Conservation (phyloP, 2,113 vertebrate genomes). For the Elgaria multicarinata region DNA sequence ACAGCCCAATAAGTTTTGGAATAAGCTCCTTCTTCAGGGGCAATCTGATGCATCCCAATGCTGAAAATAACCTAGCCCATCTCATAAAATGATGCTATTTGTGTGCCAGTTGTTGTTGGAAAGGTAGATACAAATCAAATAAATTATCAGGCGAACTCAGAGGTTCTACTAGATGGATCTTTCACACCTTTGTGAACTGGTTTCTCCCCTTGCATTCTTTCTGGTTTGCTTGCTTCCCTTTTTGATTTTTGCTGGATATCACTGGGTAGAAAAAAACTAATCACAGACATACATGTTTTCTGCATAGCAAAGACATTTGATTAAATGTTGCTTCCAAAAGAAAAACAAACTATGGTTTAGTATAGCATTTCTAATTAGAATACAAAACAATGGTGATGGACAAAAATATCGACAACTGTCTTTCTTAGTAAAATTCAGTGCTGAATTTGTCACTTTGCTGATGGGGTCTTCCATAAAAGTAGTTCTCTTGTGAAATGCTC, state of each 20-base stretch:
- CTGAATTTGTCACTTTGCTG: conserved; percentile 38
- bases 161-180: no score
- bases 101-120: no score
- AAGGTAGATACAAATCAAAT: no score
- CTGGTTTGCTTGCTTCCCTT: no score
- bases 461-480: conserved; percentile 32
- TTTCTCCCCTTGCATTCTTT: no score
- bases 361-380: conserved; percentile 61
- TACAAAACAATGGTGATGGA: conserved; percentile 50
- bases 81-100: no score
- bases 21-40: no score
- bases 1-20: no score
- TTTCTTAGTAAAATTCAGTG: conserved; percentile 54
- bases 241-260: background rate
- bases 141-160: no score
- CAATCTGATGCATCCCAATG: no score
- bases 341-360: conserved; percentile 42
- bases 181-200: no score
- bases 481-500: conserved; percentile 7
- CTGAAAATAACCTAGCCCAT: no score
- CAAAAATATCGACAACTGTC: conserved; percentile 38
- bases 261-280: background rate
- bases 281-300: background rate
- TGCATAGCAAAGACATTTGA: conserved; percentile 24
- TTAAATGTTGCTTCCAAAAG: conserved; percentile 57